These are phyloP conservation scores for Pterostichus madidus DNA, from an alignment of 2,888 invertebrate species.

Conservation along the genomic window DNA sequence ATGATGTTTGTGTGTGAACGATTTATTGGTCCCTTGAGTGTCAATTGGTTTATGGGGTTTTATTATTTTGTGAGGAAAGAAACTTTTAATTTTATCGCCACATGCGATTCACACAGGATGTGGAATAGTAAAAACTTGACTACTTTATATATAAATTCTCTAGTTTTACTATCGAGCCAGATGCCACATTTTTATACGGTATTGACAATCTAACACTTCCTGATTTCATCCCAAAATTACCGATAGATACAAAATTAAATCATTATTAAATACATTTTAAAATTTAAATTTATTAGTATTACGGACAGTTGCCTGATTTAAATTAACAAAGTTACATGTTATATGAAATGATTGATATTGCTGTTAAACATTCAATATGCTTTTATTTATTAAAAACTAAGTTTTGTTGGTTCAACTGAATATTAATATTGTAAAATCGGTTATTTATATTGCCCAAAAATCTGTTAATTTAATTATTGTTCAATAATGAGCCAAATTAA, in stretches of 20 bases:
- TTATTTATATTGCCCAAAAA: no score
- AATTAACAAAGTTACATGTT: no score
- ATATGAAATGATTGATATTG: no score
- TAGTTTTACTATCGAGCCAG: background rate
- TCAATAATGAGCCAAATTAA: no score
- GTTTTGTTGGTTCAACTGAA: no score
- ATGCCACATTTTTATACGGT: background rate
- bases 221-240: background rate
- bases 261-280: background rate
- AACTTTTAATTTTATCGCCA: conserved; percentile 37
- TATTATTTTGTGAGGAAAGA: conserved; percentile 45
- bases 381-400: no score
- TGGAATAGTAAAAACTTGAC: conserved; percentile 35
- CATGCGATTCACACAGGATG: conserved; percentile 46
- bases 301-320: no score
- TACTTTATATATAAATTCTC: background rate
- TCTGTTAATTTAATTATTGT: no score
- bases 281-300: no score
- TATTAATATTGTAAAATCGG: no score
- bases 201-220: background rate
- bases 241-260: background rate
- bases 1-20: conserved; percentile 32
- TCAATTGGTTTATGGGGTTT: conserved; percentile 47
- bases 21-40: conserved; percentile 46
- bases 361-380: no score